Base-by-base conservation (phyloP, 2,797 vertebrate genomes). In the Euphonia xanthogaster region DNA sequence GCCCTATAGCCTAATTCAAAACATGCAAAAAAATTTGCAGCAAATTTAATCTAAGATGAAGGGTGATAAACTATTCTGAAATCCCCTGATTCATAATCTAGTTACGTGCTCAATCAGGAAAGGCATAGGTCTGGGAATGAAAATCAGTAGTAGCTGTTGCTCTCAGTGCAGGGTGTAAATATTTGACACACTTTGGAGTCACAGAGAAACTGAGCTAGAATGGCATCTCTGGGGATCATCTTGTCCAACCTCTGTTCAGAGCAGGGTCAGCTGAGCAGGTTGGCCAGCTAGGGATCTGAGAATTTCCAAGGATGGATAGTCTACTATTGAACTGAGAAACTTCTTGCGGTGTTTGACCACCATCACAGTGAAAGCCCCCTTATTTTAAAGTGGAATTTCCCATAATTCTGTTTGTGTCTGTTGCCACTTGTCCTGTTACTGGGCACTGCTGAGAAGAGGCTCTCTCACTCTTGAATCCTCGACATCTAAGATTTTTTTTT, bases 171-270 rank as follows among this genome's bases (percentile, higher is more conserved):
- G 7, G 7, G 2, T 65, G 24, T 57, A 25, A 60, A 30, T 54
- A 10, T 68, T 61, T 50, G 20, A 61, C 12, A 15, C 20, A 16
- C 9, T 33, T 16, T n/a, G 51, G 19, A 70, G 35, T 25, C 33
- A 35, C 27, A 67, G 37, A 48, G 11, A 5, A 60, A 28, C 22
- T 8, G 35, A 23, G 16, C 6, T 28, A 39, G 40, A 45, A 54
- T 47, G 45, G 8, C 17, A 33, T 10, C 23, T 63, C 33, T 28
- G n/a, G 31, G 7, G 5, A 44, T 27, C 0, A 0, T n/a, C 14
- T 37, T 48, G 9, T 25, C 45, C 50, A 62, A 7, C 7, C 2
- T 21, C 25, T 83, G 8, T 23, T 72, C 35, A 51, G 50, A 42
- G 15, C 10, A 74, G 14, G 7, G 4, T 50, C 39, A 66, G 17